Evolutionary conservation across 2,888 invertebrate genomes (phyloP), one percentile per base, ranked within the genome.

Genomic region (Oxytorus armatus): DNA sequence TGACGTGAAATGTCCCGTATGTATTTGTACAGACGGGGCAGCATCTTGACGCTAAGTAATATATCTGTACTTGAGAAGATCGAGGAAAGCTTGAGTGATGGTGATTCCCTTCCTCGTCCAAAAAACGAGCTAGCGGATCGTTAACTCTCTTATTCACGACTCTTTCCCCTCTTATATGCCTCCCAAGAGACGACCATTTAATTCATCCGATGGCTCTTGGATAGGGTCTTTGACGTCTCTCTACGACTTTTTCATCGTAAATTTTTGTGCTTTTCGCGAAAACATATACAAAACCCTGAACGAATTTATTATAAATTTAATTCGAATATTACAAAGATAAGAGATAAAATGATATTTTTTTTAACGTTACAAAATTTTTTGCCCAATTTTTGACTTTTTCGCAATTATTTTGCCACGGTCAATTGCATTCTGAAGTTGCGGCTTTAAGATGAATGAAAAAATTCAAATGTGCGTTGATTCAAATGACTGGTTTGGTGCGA

Each of bases 131-230:
- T 68, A 29, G 23, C 53, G 51, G 74, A 74, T 69, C 74, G 78
- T 78, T 73, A 74, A 73, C 78, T 63, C 74, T 69, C 63, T 79
- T 74, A 78, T 73, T 73, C 78, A 73, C 68, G 73, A 68, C 66
- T 68, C 47, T 47, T 55, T 53, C 51, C 25, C 36, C 39, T 66
- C 14, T 23, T 39, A n/a, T n/a, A n/a, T n/a, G n/a, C n/a, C n/a
- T n/a, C 36, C 29, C 47, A 1, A 10, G 65, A 51, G 36, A 66
- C 73, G 47, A 29, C 53, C 68, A 44, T 66, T 73, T 73, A 39
- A 66, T 65, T 66, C 77, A 57, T 49, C 23, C 65, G 59, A 59
- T 53, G 36, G 49, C 55, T 36, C 14, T 59, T 29, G 69, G 42
- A 49, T 65, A 23, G 47, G 16, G 42, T 23, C 39, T 39, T 47